phyloP scores from a whole-genome alignment of 1,140 invertebrate genomes.

The Campoletis sonorensis region DNA sequence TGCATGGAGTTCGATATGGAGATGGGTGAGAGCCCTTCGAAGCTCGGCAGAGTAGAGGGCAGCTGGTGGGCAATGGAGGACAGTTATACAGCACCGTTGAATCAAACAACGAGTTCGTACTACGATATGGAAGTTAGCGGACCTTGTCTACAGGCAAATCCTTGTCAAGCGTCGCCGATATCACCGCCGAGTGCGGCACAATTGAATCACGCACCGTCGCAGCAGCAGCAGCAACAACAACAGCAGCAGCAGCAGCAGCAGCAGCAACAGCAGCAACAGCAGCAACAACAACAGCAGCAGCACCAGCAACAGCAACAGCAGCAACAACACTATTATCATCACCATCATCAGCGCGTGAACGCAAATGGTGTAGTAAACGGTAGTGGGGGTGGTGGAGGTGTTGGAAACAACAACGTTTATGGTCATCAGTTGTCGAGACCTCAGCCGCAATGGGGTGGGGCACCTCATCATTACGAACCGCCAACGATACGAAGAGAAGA shows the following conservation, averaged over 20 bases:
- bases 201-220: slow-evolving; percentile 48
- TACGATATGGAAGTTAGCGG: slow-evolving; percentile 68
- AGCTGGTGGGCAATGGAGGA: slow-evolving; percentile 76
- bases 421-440: slow-evolving; percentile 70
- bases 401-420: slow-evolving; percentile 61
- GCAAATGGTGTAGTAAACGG: slow-evolving; percentile 28
- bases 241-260: slow-evolving; percentile 51
- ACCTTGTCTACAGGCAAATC: slow-evolving; percentile 63
- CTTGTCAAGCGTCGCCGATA: slow-evolving; percentile 54
- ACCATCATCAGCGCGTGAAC: slow-evolving; percentile 63
- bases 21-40: slow-evolving; percentile 73
- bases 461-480: slow-evolving; percentile 79
- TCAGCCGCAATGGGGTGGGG: slow-evolving; percentile 73
- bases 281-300: slow-evolving; percentile 37
- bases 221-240: slow-evolving; percentile 63
- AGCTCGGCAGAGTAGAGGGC: slow-evolving; percentile 72
- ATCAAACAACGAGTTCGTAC: slow-evolving; percentile 63
- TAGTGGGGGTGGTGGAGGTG: slow-evolving; percentile 41
- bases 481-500: slow-evolving; percentile 91
- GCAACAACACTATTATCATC: slow-evolving; percentile 56
- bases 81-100: slow-evolving; percentile 63
- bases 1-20: slow-evolving; percentile 76
- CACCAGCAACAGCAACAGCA: slow-evolving; percentile 40
- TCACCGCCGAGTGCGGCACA: slow-evolving; percentile 49
- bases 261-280: slow-evolving; percentile 46